Conservation (phyloP, 2,797 vertebrate genomes). For the Vespertilio murinus region DNA sequence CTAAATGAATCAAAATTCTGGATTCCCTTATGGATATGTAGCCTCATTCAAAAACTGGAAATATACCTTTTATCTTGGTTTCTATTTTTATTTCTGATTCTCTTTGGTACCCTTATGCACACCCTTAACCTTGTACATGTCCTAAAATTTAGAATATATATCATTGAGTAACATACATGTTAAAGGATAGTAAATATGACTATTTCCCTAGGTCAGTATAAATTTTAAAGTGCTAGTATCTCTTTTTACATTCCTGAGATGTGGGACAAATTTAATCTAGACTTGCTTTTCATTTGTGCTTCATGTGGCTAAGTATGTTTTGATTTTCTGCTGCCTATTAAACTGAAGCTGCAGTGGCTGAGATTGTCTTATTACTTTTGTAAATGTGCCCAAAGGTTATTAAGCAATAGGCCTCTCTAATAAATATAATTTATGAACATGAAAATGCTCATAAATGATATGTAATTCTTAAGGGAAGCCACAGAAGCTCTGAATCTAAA, state of each 20-base stretch:
- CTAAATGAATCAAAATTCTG: not conserved
- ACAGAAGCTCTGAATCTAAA: slow-evolving; percentile 15
- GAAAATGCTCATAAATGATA: slow-evolving; percentile 52
- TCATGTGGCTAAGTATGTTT: slow-evolving; percentile 8
- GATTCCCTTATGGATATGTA: not conserved
- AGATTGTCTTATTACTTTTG: slow-evolving; percentile 52
- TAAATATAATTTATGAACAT: slow-evolving; percentile 67
- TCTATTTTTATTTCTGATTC: not conserved
- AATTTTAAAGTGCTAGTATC: not conserved
- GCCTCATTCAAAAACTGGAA: not conserved
- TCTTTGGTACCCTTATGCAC: not conserved
- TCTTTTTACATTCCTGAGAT: slow-evolving; percentile 21
- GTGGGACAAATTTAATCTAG: slow-evolving; percentile 36
- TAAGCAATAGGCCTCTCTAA: slow-evolving; percentile 56
- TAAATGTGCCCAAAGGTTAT: slow-evolving; percentile 61
- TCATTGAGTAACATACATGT: not conserved
- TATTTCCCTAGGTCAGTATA: not conserved
- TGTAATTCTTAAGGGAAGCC: slow-evolving; percentile 55
- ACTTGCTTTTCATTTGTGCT: slow-evolving; percentile 41
- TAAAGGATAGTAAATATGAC: not conserved
- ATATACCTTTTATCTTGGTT: not conserved
- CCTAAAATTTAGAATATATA: not conserved
- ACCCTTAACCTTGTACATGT: not conserved
- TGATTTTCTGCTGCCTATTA: slow-evolving; percentile 62
- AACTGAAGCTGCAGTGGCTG: slow-evolving; percentile 25